Evolutionary conservation across 2,797 vertebrate species (phyloP), one percentile per base, ranked within the genome.

Genomic region (Alauda arvensis): DNA sequence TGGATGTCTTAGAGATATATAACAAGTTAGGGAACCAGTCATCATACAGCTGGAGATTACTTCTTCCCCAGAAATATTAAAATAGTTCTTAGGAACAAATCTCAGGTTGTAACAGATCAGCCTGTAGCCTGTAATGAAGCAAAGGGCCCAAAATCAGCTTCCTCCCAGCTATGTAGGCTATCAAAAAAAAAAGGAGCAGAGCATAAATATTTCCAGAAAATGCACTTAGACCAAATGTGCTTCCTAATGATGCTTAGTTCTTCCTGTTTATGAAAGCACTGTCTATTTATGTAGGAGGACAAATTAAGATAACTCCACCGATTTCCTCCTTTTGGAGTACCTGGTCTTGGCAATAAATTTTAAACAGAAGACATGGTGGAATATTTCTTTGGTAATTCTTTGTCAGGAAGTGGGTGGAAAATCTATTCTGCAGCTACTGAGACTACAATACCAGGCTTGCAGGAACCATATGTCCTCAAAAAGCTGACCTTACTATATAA

Each of bases 131-230:
- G 5, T 21, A 68, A 46, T 24, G 45, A 75, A 53, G 51, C 4
- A 83, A 89, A 55, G 51, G 12, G 53, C 43, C 26, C 25, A 72
- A 69, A 14, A 10, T 3, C n/a, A 26, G 39, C 31, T 89, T 42
- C 31, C 14, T 72, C 21, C 23, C 31, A 59, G 5, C 33, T 55
- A n/a, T 0, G 4, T 25, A 61, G 51, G 70, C 56, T 68, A 85
- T 33, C 51, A 77, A 89, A 85, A 81, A 52, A 52, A 37, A 31
- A 48, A 69, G 18, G 25, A 81, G 60, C 13, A 72, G 57, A 86
- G 49, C 14, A 65, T 66, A 89, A 92, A 72, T 83, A 89, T 72
- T 66, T 85, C 75, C 59, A 87, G 71, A 85, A 89, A 88, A 88
- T 21, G 10, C 19, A 59, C 33, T 80, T 76, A 62, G 31, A 66